Conservation (phyloP, 2,888 invertebrate species). For the Lathronympha strigana region DNA sequence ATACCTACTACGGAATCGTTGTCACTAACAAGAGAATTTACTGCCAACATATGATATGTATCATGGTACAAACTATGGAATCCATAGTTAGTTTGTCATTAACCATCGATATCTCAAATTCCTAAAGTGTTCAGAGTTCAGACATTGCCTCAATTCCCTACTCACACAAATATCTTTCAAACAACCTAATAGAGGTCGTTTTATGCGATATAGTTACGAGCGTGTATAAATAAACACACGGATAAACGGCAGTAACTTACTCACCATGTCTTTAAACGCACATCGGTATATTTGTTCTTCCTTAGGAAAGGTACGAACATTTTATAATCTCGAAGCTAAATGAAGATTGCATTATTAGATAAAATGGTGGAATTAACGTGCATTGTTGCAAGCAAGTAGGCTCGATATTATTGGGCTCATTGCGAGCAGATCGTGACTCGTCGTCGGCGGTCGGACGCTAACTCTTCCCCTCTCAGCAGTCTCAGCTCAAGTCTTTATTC, state of each 20-base stretch:
- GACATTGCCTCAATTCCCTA: not conserved
- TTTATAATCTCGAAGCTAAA: constrained; percentile 14
- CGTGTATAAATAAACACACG: not conserved
- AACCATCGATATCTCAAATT: not conserved
- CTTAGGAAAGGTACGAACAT: not conserved
- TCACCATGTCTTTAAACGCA: not conserved
- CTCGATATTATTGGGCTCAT: constrained; percentile 31
- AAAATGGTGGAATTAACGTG: constrained; percentile 28
- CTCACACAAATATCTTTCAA: not conserved
- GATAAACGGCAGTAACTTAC: not conserved
- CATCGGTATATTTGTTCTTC: not conserved
- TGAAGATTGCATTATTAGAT: constrained; percentile 35
- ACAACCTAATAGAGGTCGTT: not conserved
- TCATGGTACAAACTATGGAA: too few species aligned
- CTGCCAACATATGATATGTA: too few species aligned
- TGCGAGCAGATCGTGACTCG: constrained; percentile 39
- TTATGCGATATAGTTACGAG: not conserved
- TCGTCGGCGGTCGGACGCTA: constrained; percentile 26
- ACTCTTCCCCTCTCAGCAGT: too few species aligned
- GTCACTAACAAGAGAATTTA: too few species aligned
- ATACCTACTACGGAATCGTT: too few species aligned
- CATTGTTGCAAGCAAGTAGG: constrained; percentile 37
- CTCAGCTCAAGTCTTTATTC: constrained; percentile 17
- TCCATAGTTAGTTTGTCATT: too few species aligned
- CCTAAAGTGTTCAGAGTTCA: too few species aligned